Percentiles rank a stretch among this genome's conserved stretches.
Evolutionary conservation across 2,113 vertebrate species (phyloP).

Genomic region (Heterocephalus glaber): DNA sequence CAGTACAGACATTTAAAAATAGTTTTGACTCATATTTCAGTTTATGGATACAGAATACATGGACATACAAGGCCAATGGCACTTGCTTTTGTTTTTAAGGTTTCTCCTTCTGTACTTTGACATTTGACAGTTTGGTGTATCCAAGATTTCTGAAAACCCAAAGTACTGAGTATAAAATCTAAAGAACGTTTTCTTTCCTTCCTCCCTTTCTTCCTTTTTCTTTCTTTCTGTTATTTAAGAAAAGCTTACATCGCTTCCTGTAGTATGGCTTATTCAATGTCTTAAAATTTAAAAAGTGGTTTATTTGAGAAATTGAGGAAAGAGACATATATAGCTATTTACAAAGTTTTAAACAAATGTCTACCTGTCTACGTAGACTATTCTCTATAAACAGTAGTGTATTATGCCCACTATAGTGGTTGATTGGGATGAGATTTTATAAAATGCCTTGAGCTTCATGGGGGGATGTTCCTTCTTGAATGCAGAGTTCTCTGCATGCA

Average conservation of each 20-base stretch:
- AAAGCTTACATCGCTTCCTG: not conserved
- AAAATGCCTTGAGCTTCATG: constrained; percentile 20
- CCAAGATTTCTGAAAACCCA: not conserved
- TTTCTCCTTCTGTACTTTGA: not conserved
- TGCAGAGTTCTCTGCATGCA: not conserved
- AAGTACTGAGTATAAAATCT: not conserved
- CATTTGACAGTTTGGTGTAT: not conserved
- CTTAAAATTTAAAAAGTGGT: not conserved
- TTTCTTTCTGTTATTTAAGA: not conserved
- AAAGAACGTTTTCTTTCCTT: not conserved
- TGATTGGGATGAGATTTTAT: constrained; percentile 39
- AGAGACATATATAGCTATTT: not conserved
- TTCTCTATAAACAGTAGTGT: not conserved
- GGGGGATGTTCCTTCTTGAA: constrained; percentile 36
- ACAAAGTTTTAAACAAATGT: constrained; percentile 4
- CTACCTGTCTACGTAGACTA: not conserved
- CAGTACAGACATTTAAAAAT: not conserved
- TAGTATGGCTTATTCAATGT: not conserved
- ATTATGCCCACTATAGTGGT: not conserved
- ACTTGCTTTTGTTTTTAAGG: not conserved
- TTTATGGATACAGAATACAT: not conserved
- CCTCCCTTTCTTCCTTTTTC: not conserved
- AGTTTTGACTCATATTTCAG: not conserved
- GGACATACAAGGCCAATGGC: not conserved
- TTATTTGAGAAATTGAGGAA: constrained; percentile 29